Percentiles rank a stretch among this genome's conserved stretches.
phyloP scores from a whole-genome alignment of 2,888 invertebrate species.

The Trissolcus japonicus region DNA sequence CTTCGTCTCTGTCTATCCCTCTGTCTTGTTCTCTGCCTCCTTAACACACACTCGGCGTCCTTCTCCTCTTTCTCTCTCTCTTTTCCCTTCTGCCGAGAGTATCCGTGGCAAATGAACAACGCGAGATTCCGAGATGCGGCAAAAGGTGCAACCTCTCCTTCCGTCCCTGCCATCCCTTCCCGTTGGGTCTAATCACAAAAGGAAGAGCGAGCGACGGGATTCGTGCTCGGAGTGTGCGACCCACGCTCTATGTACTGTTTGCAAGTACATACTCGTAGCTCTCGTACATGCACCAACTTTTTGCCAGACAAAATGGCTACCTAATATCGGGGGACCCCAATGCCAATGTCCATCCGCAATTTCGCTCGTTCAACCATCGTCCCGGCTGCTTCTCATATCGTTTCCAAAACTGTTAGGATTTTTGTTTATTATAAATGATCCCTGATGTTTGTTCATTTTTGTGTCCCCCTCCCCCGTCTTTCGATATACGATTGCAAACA shows the following conservation, averaged over 20 bases:
- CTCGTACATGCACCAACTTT: slow-evolving; percentile 38
- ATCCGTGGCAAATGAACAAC: slow-evolving; percentile 68
- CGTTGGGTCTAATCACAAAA: slow-evolving; percentile 59
- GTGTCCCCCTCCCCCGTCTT: not conserved
- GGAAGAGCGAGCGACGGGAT: slow-evolving; percentile 19
- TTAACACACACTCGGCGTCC: slow-evolving; percentile 32
- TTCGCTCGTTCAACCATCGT: slow-evolving; percentile 10
- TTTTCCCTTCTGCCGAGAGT: slow-evolving; percentile 18
- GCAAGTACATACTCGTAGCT: slow-evolving; percentile 20
- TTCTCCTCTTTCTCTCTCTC: slow-evolving; percentile 44
- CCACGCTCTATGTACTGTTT: slow-evolving; percentile 28
- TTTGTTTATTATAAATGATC: slow-evolving; percentile 14
- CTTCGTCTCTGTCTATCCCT: slow-evolving; percentile 41
- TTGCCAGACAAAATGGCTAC: slow-evolving; percentile 47
- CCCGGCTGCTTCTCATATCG: not conserved
- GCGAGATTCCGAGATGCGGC: slow-evolving; percentile 72
- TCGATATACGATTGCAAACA: too few relatives aligned
- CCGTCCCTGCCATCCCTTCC: slow-evolving; percentile 42
- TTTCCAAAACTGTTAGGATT: slow-evolving; percentile 13
- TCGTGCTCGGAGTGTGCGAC: slow-evolving; percentile 11
- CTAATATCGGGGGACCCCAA: slow-evolving; percentile 38
- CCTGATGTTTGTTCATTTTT: slow-evolving; percentile 4
- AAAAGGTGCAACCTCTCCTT: slow-evolving; percentile 68
- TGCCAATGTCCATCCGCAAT: slow-evolving; percentile 5
- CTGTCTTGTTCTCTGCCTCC: slow-evolving; percentile 30